phyloP scores from a whole-genome alignment of 2,888 invertebrate species.

The Allophyes oxyacanthae region DNA sequence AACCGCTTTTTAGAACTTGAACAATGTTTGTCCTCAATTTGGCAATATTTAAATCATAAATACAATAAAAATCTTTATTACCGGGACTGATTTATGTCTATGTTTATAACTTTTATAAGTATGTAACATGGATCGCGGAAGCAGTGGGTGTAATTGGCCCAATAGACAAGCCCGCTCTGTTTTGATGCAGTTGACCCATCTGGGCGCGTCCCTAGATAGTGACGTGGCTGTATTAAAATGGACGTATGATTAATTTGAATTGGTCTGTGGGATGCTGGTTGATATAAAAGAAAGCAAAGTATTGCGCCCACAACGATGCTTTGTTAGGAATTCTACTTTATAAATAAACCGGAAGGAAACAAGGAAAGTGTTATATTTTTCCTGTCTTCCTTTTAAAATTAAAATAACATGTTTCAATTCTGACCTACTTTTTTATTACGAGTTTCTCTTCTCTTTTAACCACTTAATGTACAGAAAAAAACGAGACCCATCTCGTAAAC shows the following conservation, averaged over 20 bases:
- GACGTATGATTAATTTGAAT: conserved; percentile 39
- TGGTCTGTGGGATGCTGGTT: conserved; percentile 36
- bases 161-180: conserved; percentile 36
- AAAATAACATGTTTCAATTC: conserved; percentile 3
- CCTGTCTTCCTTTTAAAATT: conserved; percentile 14
- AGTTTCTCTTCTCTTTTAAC: conserved; percentile 12
- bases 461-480: conserved; percentile 24
- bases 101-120: conserved; percentile 29
- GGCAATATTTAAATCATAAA: conserved; percentile 14
- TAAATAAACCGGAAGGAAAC: no score
- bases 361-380: no score
- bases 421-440: conserved; percentile 11
- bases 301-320: neutral
- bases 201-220: conserved; percentile 28
- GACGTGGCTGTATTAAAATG: conserved; percentile 33
- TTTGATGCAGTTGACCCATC: conserved; percentile 4
- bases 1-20: conserved; percentile 13
- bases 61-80: conserved; percentile 34
- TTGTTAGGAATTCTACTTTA: no score
- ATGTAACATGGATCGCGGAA: conserved; percentile 37
- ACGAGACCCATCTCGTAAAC: conserved; percentile 38
- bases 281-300: conserved; percentile 4
- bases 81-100: conserved; percentile 29
- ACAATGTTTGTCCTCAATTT: conserved; percentile 17
- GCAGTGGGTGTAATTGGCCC: conserved; percentile 61